Evolutionary conservation across 2,113 vertebrate species (phyloP).

Genomic region (Pygathrix nemaeus): DNA sequence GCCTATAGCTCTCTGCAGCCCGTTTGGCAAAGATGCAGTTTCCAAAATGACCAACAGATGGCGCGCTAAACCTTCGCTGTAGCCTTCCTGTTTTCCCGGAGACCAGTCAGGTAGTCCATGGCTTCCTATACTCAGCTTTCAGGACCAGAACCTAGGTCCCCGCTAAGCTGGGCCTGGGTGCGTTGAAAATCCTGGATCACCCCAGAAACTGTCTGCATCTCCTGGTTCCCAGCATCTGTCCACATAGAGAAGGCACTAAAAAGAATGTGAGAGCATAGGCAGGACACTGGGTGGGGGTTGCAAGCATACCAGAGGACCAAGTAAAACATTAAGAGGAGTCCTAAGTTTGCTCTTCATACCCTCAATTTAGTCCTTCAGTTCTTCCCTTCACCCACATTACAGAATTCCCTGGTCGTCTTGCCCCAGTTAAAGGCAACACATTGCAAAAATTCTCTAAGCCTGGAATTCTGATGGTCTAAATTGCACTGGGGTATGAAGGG

Average conservation of each 20-base stretch:
- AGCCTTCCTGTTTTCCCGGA: background rate
- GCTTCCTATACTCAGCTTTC: background rate
- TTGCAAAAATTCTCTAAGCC: background rate
- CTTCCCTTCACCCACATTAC: background rate
- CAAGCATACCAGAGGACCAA: background rate
- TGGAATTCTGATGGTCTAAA: background rate
- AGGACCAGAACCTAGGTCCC: background rate
- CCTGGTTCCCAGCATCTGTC: background rate
- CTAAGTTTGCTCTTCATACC: background rate
- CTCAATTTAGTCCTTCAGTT: background rate
- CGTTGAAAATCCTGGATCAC: too few relatives aligned
- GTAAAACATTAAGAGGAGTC: background rate
- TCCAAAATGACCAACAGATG: constrained; percentile 79
- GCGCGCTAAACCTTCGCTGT: constrained; percentile 84
- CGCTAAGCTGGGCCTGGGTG: background rate
- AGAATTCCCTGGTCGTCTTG: background rate
- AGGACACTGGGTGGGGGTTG: background rate
- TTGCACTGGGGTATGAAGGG: background rate
- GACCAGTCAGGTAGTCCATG: background rate
- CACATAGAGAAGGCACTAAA: background rate
- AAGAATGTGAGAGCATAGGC: background rate
- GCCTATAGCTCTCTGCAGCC: background rate
- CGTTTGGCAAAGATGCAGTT: constrained; percentile 2
- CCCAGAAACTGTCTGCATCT: background rate
- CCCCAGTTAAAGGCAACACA: background rate